Percentiles rank a stretch among this genome's conserved stretches.
Conservation (phyloP, 1,140 invertebrate species). For the Antheraea pernyi region DNA sequence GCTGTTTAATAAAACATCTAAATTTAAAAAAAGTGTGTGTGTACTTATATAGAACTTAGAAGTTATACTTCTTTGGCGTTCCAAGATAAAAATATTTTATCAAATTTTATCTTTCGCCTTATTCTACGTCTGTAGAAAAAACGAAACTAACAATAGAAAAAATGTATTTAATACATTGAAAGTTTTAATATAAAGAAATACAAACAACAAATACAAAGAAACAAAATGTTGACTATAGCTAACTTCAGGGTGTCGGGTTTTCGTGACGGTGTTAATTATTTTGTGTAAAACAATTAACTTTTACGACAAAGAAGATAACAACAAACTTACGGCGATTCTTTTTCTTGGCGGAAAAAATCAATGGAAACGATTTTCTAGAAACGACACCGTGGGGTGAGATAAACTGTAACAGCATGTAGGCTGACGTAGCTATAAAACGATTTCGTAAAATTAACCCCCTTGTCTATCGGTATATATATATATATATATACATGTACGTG, state of each 20-base stretch:
- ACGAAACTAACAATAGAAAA: too few relatives aligned
- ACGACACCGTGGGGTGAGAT: slow-evolving; percentile 72
- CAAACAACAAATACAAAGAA: too few relatives aligned
- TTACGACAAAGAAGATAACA: neutral
- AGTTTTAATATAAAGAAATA: too few relatives aligned
- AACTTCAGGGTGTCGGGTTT: too few relatives aligned
- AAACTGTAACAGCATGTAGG: slow-evolving; percentile 64
- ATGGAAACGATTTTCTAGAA: slow-evolving; percentile 68
- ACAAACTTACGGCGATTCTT: slow-evolving; percentile 10
- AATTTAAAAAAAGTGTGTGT: neutral
- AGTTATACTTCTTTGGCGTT: too few relatives aligned
- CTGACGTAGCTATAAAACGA: slow-evolving; percentile 68
- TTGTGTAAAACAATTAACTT: neutral
- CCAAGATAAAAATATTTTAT: too few relatives aligned
- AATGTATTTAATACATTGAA: too few relatives aligned
- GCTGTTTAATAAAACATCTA: too few relatives aligned
- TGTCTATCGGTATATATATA: neutral
- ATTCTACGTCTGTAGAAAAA: too few relatives aligned
- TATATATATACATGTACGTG: neutral
- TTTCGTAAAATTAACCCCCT: slow-evolving; percentile 63
- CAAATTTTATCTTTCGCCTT: too few relatives aligned
- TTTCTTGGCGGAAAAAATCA: slow-evolving; percentile 35
- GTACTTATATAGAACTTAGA: neutral
- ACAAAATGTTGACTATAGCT: too few relatives aligned
- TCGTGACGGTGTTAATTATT: too few relatives aligned